These are phyloP conservation scores for Drosophila ananassae DNA, from an alignment of 1,140 invertebrate genomes.

Conservation along the genomic window DNA sequence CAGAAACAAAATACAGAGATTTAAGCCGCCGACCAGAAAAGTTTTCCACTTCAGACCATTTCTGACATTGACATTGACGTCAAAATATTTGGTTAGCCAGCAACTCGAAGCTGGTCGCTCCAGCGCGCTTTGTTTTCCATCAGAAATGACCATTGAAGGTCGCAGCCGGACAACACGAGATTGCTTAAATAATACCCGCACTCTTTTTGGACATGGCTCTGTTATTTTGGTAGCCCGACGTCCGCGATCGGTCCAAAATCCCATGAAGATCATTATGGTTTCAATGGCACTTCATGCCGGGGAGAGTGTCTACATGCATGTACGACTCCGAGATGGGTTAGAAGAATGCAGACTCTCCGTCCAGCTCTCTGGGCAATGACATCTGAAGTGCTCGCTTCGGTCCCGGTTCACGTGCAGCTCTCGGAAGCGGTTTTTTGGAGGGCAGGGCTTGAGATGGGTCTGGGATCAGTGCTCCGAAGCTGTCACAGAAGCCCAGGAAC, in stretches of 20 bases:
- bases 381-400: slow-evolving; percentile 45
- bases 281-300: slow-evolving; percentile 74
- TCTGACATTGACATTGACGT: slow-evolving; percentile 82
- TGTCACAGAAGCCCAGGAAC: slow-evolving; percentile 27
- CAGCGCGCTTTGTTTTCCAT: slow-evolving; percentile 6
- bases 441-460: slow-evolving; percentile 30
- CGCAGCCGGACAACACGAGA: slow-evolving; percentile 68
- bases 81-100: slow-evolving; percentile 74
- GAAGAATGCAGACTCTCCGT: slow-evolving; percentile 62
- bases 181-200: slow-evolving; percentile 62
- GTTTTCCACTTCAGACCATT: slow-evolving; percentile 75
- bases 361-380: slow-evolving; percentile 64
- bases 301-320: slow-evolving; percentile 15
- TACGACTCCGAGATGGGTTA: slow-evolving; percentile 39
- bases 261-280: slow-evolving; percentile 79
- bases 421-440: neutral
- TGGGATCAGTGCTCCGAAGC: slow-evolving; percentile 39
- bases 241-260: slow-evolving; percentile 66
- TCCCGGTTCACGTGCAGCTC: slow-evolving; percentile 44
- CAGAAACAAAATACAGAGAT: slow-evolving; percentile 30
- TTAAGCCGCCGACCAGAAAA: slow-evolving; percentile 42
- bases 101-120: neutral
- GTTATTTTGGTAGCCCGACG: slow-evolving; percentile 66
- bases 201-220: slow-evolving; percentile 19
- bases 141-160: slow-evolving; percentile 79